Evolutionary conservation across 2,113 vertebrate species (phyloP).

Genomic region (Epinephelus cyanopodus): DNA sequence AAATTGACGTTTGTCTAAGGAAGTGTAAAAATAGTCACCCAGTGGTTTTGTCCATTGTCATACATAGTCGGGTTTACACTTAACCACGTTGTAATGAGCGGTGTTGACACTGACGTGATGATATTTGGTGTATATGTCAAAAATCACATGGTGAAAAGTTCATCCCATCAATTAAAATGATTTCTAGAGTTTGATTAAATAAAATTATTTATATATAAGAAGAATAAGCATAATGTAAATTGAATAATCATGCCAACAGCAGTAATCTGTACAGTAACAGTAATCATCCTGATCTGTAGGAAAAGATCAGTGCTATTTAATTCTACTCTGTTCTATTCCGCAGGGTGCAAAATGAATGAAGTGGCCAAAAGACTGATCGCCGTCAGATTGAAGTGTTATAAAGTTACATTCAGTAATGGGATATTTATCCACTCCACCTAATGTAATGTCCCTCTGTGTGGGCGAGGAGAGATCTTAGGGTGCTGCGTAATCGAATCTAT

Average conservation of each 20-base stretch:
- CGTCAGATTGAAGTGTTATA: conserved; percentile 14
- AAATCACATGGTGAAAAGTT: background rate
- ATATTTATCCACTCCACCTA: conserved; percentile 58
- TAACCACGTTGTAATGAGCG: background rate
- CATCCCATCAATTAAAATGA: too few relatives aligned
- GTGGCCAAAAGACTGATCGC: conserved; percentile 32
- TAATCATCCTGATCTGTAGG: background rate
- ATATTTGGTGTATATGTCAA: background rate
- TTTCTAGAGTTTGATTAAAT: too few relatives aligned
- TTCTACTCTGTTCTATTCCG: background rate
- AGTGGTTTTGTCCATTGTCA: background rate
- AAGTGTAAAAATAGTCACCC: conserved; percentile 3
- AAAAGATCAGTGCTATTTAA: background rate
- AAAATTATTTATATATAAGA: too few relatives aligned
- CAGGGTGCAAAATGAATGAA: conserved; percentile 22
- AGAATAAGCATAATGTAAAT: too few relatives aligned
- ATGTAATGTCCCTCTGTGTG: conserved; percentile 41
- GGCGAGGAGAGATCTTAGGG: conserved; percentile 24
- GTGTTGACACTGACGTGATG: background rate
- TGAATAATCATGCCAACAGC: too few relatives aligned
- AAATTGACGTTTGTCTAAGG: background rate
- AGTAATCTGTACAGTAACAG: background rate
- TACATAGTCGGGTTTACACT: background rate
- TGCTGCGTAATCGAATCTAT: conserved; percentile 61
- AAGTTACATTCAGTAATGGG: conserved; percentile 58